Conservation (phyloP, 2,888 invertebrate species). For the Autographa gamma region DNA sequence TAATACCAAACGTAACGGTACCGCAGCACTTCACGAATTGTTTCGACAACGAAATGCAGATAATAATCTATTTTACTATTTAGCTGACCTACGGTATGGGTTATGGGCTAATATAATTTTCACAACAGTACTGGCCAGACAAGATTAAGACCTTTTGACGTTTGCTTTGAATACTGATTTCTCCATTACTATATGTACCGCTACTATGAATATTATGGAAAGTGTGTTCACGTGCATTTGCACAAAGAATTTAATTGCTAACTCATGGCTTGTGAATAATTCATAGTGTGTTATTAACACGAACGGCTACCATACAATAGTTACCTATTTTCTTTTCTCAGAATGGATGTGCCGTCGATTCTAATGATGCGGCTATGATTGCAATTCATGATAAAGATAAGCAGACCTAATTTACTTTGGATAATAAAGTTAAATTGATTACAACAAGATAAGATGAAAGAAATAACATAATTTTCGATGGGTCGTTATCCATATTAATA, state of each 20-base stretch:
- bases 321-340: constrained; percentile 79
- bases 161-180: constrained; percentile 41
- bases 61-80: constrained; percentile 38
- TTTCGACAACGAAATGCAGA: constrained; percentile 37
- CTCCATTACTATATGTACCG: constrained; percentile 25
- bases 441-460: constrained; percentile 1
- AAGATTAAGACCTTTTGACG: constrained; percentile 26
- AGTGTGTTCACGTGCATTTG: constrained; percentile 65
- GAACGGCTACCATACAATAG: constrained; percentile 63
- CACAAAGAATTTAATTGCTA: constrained; percentile 71
- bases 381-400: constrained; percentile 17
- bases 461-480: neutral
- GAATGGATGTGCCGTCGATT: constrained; percentile 63
- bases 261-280: constrained; percentile 76
- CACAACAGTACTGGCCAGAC: constrained; percentile 39
- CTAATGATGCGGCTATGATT: constrained; percentile 44
- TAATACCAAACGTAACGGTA: constrained; percentile 47
- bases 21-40: constrained; percentile 27
- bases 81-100: neutral
- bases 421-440: neutral
- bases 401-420: neutral
- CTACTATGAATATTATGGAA: constrained; percentile 69
- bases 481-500: neutral
- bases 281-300: constrained; percentile 76
- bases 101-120: constrained; percentile 10